Percentiles rank a stretch among this genome's conserved stretches.
phyloP scores from a whole-genome alignment of 2,888 invertebrate species.

The Oscheius myriophilus region DNA sequence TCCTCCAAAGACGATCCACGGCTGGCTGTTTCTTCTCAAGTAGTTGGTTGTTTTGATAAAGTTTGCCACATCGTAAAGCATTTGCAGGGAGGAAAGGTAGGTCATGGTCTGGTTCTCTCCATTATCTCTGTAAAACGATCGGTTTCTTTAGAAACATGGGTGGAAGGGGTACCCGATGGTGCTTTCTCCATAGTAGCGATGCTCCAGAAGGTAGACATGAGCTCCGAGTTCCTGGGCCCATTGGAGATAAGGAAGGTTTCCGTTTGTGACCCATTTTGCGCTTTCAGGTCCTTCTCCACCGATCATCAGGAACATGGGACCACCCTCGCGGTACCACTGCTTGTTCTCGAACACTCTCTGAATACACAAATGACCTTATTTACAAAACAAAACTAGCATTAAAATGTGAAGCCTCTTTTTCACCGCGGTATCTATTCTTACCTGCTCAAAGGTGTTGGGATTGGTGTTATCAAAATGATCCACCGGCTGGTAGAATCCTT shows the following conservation, averaged over 20 bases:
- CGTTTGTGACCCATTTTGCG: conserved; percentile 40
- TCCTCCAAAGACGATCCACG: conserved; percentile 93
- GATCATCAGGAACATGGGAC: conserved; percentile 90
- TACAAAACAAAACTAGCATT: neutral
- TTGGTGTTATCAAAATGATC: conserved; percentile 52
- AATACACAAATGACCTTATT: too few relatives aligned
- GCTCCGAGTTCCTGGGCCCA: conserved; percentile 76
- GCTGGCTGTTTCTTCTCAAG: conserved; percentile 71
- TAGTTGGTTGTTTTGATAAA: conserved; percentile 82
- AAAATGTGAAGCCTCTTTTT: conserved; percentile 1
- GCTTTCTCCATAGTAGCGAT: conserved; percentile 91
- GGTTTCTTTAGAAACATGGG: neutral
- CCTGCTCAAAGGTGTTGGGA: conserved; percentile 46
- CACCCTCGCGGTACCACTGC: conserved; percentile 79
- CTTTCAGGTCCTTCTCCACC: conserved; percentile 82
- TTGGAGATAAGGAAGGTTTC: conserved; percentile 40
- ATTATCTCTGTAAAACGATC: neutral
- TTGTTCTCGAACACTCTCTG: conserved; percentile 85
- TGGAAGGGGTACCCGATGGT: neutral
- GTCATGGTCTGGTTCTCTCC: conserved; percentile 72
- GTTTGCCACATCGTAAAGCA: conserved; percentile 82
- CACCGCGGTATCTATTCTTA: neutral
- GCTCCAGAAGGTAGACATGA: conserved; percentile 86
- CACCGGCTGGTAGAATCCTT: conserved; percentile 38
- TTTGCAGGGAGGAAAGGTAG: conserved; percentile 78